Conservation (phyloP, 2,888 invertebrate species). For the Biston stratarius region DNA sequence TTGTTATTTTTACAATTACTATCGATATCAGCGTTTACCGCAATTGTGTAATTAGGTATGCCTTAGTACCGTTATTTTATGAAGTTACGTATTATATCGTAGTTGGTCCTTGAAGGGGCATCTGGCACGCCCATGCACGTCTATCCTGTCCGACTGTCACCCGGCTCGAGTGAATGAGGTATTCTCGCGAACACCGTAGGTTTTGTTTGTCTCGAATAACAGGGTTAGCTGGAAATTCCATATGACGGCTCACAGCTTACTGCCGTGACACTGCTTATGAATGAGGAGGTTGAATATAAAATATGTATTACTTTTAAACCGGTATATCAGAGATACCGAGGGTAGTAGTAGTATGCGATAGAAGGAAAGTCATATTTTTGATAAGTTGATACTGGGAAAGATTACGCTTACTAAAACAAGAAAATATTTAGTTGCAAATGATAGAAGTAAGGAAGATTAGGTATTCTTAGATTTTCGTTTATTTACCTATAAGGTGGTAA, state of each 20-base stretch:
- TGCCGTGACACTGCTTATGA: slow-evolving; percentile 3
- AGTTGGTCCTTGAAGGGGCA: no score
- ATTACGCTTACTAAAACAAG: no score
- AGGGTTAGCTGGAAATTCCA: slow-evolving; percentile 30
- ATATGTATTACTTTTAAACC: background rate
- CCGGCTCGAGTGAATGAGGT: slow-evolving; percentile 50
- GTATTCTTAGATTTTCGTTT: no score
- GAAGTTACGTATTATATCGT: background rate
- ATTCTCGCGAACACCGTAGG: slow-evolving; percentile 47
- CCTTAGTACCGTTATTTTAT: background rate
- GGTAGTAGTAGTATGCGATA: background rate
- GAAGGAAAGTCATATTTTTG: no score
- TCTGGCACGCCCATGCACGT: slow-evolving; percentile 64
- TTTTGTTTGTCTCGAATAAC: slow-evolving; percentile 33
- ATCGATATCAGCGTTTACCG: no score
- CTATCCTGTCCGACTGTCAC: slow-evolving; percentile 70
- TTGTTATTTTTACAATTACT: no score
- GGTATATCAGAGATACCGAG: background rate
- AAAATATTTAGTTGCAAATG: no score
- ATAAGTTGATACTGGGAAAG: no score
- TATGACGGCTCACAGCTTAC: slow-evolving; percentile 19
- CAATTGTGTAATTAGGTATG: background rate
- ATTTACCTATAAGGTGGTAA: no score
- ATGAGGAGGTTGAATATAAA: background rate
- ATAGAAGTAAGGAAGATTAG: no score